A percentile compares a stretch with the other conserved stretches of the same genome.
Conservation (phyloP, 2,797 vertebrate species). For the Serranus cabrilla region DNA sequence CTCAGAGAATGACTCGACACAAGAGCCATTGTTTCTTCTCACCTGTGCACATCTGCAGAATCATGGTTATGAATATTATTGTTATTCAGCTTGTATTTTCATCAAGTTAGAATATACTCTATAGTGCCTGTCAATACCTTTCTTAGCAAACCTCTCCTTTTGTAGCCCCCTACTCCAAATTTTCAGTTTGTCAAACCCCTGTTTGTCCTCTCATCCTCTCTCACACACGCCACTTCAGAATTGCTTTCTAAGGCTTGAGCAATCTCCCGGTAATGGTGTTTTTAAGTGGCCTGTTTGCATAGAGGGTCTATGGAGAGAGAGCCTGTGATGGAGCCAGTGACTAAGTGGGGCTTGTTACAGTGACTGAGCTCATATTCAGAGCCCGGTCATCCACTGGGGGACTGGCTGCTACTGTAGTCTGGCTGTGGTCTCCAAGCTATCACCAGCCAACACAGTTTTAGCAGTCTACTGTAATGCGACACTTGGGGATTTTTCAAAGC, state of each 20-base stretch:
- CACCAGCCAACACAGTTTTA: conserved; percentile 75
- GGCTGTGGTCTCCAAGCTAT: conserved; percentile 74
- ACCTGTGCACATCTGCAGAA: conserved; percentile 13
- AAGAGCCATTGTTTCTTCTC: not conserved
- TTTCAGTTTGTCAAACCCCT: conserved; percentile 50
- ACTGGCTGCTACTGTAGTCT: conserved; percentile 79
- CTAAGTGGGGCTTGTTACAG: conserved; percentile 78
- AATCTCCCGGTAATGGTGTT: conserved; percentile 71
- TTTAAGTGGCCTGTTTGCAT: conserved; percentile 79
- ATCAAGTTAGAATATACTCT: conserved; percentile 25
- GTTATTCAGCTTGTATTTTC: not conserved
- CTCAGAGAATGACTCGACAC: conserved; percentile 15
- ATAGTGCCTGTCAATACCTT: conserved; percentile 16
- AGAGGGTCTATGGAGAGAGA: conserved; percentile 66
- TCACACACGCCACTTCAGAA: conserved; percentile 64
- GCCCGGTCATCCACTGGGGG: conserved; percentile 77
- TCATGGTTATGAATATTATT: conserved; percentile 2
- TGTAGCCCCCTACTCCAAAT: conserved; percentile 22
- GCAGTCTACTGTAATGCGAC: conserved; percentile 71
- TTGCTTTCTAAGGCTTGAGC: conserved; percentile 68
- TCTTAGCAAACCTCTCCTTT: conserved; percentile 22
- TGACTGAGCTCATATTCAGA: conserved; percentile 78
- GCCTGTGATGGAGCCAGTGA: conserved; percentile 65
- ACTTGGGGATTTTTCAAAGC: conserved; percentile 71
- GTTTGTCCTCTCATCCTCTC: conserved; percentile 67